phyloP scores from a whole-genome alignment of 2,113 vertebrate species.

The Nyctibius bracteatus region DNA sequence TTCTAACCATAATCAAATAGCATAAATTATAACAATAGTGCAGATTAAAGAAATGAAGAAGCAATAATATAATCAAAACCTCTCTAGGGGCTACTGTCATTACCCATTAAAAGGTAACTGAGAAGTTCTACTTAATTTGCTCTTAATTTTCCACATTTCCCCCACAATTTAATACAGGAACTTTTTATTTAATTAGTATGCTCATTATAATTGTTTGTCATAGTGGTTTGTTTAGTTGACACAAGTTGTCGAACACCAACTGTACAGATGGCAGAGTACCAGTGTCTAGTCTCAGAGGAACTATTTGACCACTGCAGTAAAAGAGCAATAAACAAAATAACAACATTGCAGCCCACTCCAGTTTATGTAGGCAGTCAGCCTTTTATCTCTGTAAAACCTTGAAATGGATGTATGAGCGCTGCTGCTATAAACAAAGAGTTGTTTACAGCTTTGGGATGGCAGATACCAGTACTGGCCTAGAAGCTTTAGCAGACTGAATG shows the following conservation, averaged over 20 bases:
- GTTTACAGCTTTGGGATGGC: constrained; percentile 77
- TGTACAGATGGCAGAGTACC: constrained; percentile 76
- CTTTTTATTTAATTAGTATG: constrained; percentile 75
- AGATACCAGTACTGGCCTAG: constrained; percentile 68
- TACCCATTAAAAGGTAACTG: constrained; percentile 42
- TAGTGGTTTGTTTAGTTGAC: constrained; percentile 66
- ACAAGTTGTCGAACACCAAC: constrained; percentile 72
- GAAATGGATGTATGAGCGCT: constrained; percentile 81
- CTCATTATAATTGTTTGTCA: constrained; percentile 75
- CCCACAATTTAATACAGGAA: constrained; percentile 36
- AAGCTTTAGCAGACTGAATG: constrained; percentile 72
- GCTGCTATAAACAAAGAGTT: constrained; percentile 78
- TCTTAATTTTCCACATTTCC: constrained; percentile 58
- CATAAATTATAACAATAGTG: not conserved
- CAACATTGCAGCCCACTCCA: constrained; percentile 81
- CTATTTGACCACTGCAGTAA: constrained; percentile 86
- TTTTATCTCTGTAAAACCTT: constrained; percentile 85
- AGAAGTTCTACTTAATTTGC: constrained; percentile 61
- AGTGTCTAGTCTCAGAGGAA: constrained; percentile 78
- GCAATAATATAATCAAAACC: constrained; percentile 14
- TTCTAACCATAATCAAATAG: not conserved
- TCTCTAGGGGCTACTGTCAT: constrained; percentile 37
- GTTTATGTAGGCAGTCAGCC: constrained; percentile 86
- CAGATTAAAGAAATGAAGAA: not conserved
- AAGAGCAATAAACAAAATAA: constrained; percentile 88